Evolutionary conservation across 2,888 invertebrate species (phyloP), one percentile per base, ranked within the genome.

Genomic region (Seira musarum): DNA sequence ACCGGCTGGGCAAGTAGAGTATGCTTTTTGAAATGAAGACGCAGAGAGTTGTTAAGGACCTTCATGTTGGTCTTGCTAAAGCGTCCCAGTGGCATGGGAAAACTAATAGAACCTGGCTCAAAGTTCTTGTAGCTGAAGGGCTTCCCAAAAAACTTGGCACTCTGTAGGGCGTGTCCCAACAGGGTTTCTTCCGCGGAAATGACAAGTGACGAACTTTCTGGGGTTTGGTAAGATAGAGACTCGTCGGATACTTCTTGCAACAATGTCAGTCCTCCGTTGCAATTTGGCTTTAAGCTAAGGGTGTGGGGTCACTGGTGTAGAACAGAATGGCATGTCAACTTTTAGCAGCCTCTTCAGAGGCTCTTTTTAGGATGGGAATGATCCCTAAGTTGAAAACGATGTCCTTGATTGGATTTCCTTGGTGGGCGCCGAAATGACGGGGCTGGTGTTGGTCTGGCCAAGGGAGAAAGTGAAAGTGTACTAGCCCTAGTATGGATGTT

Each of bases 91-190:
- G 76, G 15, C 68, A 80, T 65, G 19, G 66, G 69, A 53, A 74
- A 82, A 25, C 61, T 68, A 1, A 82, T 15, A 0, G 68, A 35
- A n/a, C n/a, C n/a, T n/a, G n/a, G n/a, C n/a, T n/a, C n/a, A n/a
- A n/a, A n/a, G n/a, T n/a, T n/a, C 0, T 24, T 53, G 80, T 84
- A 87, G n/a, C n/a, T n/a, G 0, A 87, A 87, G 1, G 88, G 87
- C 10, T 88, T 85, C 3, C 88, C 88, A 5, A 89, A 87, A 77
- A 88, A 87, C 19, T 85, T 73, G 79, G 87, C 87, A 67, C 8
- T 5, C 13, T 1, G 67, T 72, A 3, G 65, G 25, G 1, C 77
- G 22, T n/a, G n/a, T n/a, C n/a, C n/a, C n/a, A n/a, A 49, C 64
- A 17, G 81, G 72, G 2, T 66, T 53, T 2, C 21, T 10, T 21